Conservation (phyloP, 1,140 invertebrate genomes). For the Homalodisca vitripennis region DNA sequence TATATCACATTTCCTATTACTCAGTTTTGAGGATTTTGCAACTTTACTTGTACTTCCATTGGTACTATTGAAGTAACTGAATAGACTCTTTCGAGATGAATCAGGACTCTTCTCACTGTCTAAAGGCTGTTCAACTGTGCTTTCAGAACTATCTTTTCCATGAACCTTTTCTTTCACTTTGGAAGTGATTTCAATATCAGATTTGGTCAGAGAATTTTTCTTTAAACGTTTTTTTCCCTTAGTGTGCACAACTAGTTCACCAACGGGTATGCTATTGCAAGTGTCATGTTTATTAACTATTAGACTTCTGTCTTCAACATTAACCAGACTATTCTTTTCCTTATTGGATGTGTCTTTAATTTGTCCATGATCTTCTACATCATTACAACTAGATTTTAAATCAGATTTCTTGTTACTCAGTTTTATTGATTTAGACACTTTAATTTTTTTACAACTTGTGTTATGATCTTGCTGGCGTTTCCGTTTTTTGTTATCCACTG, state of each 20-base stretch:
- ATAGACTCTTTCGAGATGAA: neutral
- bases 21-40: too few relatives aligned
- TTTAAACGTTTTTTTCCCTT: neutral
- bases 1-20: too few relatives aligned
- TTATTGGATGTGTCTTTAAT: neutral
- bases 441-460: neutral
- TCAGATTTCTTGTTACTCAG: too few relatives aligned
- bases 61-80: constrained; percentile 19
- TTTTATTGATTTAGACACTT: too few relatives aligned
- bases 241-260: neutral
- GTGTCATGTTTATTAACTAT: neutral
- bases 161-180: neutral
- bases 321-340: too few relatives aligned
- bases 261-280: neutral
- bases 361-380: too few relatives aligned
- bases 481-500: neutral
- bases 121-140: neutral
- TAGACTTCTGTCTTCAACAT: too few relatives aligned
- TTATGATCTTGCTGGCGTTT: neutral
- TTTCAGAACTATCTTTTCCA: too few relatives aligned
- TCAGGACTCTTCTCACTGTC: neutral
- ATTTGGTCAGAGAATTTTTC: neutral
- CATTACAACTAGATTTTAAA: too few relatives aligned
- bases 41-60: neutral
- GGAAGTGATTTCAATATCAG: neutral